Evolutionary conservation across 2,797 vertebrate species (phyloP).

Genomic region (Gallirallus australis): DNA sequence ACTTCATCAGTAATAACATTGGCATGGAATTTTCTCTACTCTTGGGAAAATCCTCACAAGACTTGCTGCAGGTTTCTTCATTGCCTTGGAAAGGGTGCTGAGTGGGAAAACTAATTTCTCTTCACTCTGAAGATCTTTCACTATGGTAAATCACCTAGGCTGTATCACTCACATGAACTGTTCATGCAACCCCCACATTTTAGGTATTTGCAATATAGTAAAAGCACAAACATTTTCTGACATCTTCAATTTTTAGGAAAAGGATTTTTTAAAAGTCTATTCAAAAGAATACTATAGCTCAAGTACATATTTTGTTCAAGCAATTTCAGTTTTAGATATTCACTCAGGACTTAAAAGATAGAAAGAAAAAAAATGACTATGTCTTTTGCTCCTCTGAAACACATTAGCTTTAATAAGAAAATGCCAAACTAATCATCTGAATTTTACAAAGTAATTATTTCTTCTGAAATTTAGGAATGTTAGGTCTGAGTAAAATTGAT

Average conservation of each 20-base stretch:
- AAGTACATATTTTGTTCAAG: not conserved
- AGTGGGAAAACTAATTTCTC: not conserved
- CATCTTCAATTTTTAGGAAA: not conserved
- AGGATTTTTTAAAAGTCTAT: not conserved
- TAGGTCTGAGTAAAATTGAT: not conserved
- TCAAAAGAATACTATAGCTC: not conserved
- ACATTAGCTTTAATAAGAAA: not conserved
- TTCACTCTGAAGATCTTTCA: not conserved
- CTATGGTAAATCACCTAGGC: not conserved
- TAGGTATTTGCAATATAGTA: not conserved
- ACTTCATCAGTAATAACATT: not conserved
- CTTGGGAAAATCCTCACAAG: not conserved
- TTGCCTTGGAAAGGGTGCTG: not conserved
- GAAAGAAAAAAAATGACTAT: not conserved
- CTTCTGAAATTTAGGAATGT: not conserved
- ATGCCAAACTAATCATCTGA: not conserved
- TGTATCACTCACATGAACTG: fast-evolving
- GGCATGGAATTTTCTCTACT: not conserved
- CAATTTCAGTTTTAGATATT: not conserved
- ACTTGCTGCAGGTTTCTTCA: not conserved
- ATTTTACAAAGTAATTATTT: not conserved
- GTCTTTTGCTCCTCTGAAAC: not conserved
- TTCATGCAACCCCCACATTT: not conserved
- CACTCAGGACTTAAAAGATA: not conserved
- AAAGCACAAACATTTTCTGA: not conserved